Evolutionary conservation across 2,797 vertebrate species (phyloP).

Genomic region (Oceanodroma leucorhoa): DNA sequence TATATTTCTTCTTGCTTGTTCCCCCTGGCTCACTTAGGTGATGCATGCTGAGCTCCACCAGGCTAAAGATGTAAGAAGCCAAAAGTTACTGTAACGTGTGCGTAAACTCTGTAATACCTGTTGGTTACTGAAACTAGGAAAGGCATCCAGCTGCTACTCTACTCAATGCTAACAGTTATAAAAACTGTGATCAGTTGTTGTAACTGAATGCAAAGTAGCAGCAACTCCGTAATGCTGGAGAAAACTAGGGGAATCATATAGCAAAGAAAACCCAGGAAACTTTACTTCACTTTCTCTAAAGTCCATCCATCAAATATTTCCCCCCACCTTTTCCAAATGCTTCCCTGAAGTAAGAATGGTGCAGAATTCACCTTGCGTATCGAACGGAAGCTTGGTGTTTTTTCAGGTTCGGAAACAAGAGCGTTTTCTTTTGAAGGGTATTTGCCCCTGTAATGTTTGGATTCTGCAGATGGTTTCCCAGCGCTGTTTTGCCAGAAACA

Average conservation of each 20-base stretch:
- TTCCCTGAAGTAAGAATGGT: background rate
- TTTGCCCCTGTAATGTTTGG: background rate
- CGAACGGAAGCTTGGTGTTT: background rate
- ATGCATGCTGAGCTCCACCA: background rate
- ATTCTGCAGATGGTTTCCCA: background rate
- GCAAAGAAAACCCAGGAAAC: background rate
- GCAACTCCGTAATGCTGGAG: background rate
- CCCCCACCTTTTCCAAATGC: background rate
- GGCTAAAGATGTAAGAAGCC: background rate
- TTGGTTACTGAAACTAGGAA: background rate
- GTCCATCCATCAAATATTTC: background rate
- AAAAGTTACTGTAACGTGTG: background rate
- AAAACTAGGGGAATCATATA: background rate
- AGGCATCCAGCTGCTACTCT: background rate
- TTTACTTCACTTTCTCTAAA: background rate
- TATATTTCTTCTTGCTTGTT: background rate
- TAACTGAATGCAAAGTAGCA: background rate
- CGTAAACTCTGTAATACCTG: background rate
- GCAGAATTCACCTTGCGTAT: background rate
- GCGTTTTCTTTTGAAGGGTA: background rate
- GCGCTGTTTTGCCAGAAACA: background rate
- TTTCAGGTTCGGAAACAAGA: background rate
- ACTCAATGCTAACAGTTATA: rapidly evolving
- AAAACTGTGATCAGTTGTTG: background rate
- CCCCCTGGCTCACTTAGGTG: background rate